Base-by-base conservation (phyloP, 1,140 invertebrate species). In the Drosophila tristis region DNA sequence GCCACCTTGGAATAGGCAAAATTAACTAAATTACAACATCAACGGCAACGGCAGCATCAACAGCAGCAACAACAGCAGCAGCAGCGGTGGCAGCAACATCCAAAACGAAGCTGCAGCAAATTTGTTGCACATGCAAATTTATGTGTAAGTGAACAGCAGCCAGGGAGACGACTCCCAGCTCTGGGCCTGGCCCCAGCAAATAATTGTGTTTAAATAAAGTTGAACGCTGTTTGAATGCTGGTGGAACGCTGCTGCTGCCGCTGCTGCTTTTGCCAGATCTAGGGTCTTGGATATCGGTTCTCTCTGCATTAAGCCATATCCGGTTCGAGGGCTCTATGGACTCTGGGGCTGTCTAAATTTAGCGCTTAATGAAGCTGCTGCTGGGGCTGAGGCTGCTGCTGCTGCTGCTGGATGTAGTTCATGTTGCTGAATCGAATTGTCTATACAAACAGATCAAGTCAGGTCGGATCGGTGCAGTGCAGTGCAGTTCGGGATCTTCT, bases 11-110 rank as follows among this genome's bases (percentile, higher is more conserved):
- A 87, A 87, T 89, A 87, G 72, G 85, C 85, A 90, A 89, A 89
- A 89, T 89, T 90, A 89, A 90, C 80, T 89, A 89, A 90, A 90
- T 89, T 90, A 89, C 85, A 89, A 89, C 85, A 90, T 89, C 84
- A 89, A 80, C 67, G 74, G 39, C 57, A 64, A 51, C 48, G 43
- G 15, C 58, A 53, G 25, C 67, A 53, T 23, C 57, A 66, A 11
- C 35, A 39, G 11, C 35, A 39, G 11, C 35, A 39, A 8, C 35
- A 35, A 5, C 31, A 39, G 11, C 35, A 39, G 31, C 31, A 35
- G 11, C 11, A 13, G 35, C 9, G 35, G 35, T 39, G 51, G 51
- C 53, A 57, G 31, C 48, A 62, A 39, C 53, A 54, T 44, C 66
- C 42, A 78, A 70, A 73, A 61, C 64, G 63, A 44, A 74, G 60